Evolutionary conservation across 2,888 invertebrate species (phyloP).

Genomic region (Meteorus colon): DNA sequence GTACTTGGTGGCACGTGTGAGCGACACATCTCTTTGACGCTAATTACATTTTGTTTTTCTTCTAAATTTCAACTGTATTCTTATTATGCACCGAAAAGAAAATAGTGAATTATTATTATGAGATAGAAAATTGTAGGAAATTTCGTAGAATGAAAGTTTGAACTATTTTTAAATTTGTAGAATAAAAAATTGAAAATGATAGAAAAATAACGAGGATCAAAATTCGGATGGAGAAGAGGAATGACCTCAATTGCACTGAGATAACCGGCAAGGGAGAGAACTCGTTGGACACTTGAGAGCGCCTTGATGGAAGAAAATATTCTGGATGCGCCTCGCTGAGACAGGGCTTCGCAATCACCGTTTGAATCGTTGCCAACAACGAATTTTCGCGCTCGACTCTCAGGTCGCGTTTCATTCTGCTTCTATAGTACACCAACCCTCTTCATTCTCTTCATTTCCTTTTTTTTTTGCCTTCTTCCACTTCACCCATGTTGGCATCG

Average conservation of each 20-base stretch:
- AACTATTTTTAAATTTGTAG: background rate
- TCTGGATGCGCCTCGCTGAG: slow-evolving; percentile 66
- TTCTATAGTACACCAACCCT: slow-evolving; percentile 36
- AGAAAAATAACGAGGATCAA: slow-evolving; percentile 18
- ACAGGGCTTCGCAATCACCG: slow-evolving; percentile 70
- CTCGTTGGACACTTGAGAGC: slow-evolving; percentile 51
- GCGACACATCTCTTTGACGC: background rate
- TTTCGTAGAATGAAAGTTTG: background rate
- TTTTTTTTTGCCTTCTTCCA: slow-evolving; percentile 6
- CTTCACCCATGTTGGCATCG: slow-evolving; percentile 32
- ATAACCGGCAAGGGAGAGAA: slow-evolving; percentile 45
- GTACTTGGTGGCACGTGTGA: background rate
- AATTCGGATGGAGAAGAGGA: slow-evolving; percentile 38
- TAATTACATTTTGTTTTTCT: background rate
- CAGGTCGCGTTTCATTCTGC: slow-evolving; percentile 13
- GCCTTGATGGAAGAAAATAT: slow-evolving; percentile 61
- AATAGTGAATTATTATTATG: background rate
- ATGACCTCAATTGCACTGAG: slow-evolving; percentile 42
- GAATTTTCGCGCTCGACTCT: slow-evolving; percentile 33
- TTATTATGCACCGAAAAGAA: background rate
- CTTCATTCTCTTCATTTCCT: slow-evolving; percentile 41
- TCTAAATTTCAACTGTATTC: background rate
- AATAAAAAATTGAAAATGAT: slow-evolving; percentile 34
- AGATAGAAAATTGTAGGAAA: background rate
- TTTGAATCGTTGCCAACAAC: slow-evolving; percentile 70